Conservation (phyloP, 1,140 invertebrate genomes). For the Galendromus occidentalis region DNA sequence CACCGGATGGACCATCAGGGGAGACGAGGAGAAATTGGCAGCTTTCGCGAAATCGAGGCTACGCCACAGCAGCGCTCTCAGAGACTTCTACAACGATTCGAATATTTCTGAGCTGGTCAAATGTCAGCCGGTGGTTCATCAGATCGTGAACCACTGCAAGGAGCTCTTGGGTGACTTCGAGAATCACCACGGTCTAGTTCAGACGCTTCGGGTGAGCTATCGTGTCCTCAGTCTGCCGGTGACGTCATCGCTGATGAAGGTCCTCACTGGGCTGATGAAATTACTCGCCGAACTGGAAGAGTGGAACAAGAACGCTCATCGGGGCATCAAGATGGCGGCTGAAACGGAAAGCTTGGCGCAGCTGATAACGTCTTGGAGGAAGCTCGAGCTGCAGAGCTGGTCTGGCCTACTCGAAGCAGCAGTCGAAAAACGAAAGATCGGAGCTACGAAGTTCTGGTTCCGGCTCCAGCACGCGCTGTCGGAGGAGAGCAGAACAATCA, state of each 20-base stretch:
- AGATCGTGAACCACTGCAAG: slow-evolving; percentile 39
- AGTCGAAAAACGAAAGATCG: slow-evolving; percentile 23
- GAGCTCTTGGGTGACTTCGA: slow-evolving; percentile 61
- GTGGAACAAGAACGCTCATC: slow-evolving; percentile 78
- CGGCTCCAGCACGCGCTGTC: slow-evolving; percentile 11
- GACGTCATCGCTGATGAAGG: slow-evolving; percentile 59
- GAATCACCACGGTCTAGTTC: slow-evolving; percentile 57
- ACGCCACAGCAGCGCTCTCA: slow-evolving; percentile 10
- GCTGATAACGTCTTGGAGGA: slow-evolving; percentile 72
- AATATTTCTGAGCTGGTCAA: slow-evolving; percentile 53
- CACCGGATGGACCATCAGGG: not conserved
- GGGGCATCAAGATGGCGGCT: slow-evolving; percentile 53
- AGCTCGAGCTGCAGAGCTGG: slow-evolving; percentile 70
- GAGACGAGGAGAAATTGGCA: not conserved
- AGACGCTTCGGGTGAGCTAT: slow-evolving; percentile 45
- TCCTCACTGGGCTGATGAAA: slow-evolving; percentile 71
- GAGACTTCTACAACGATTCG: slow-evolving; percentile 66
- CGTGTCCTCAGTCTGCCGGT: slow-evolving; percentile 57
- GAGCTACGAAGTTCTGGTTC: not conserved
- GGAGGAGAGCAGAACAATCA: too few species aligned
- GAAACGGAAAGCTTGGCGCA: slow-evolving; percentile 47
- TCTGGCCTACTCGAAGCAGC: slow-evolving; percentile 45
- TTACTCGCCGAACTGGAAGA: slow-evolving; percentile 59
- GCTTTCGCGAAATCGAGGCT: not conserved
- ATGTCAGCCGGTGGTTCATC: slow-evolving; percentile 44